phyloP scores from a whole-genome alignment of 2,113 vertebrate genomes.

The Notiomystis cincta region DNA sequence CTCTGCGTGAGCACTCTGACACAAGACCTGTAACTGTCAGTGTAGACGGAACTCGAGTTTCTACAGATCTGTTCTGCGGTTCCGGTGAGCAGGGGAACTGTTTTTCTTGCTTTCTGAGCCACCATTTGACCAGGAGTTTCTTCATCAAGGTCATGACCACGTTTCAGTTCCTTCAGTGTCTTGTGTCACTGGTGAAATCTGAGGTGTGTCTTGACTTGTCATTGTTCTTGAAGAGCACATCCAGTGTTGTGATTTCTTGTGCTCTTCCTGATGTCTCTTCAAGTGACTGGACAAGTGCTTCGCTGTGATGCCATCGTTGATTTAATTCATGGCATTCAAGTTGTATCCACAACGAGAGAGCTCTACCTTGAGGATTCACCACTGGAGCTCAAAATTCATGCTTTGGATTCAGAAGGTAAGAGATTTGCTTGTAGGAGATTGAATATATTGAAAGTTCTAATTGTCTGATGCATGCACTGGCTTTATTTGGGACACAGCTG shows the following conservation, averaged over 20 bases:
- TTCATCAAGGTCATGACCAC: neutral
- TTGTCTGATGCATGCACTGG: neutral
- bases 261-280: neutral
- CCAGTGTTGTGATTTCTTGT: neutral
- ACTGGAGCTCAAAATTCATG: constrained; percentile 86
- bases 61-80: neutral
- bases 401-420: constrained; percentile 93
- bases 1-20: neutral
- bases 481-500: neutral
- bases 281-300: constrained; percentile 90
- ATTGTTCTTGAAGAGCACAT: neutral
- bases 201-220: neutral
- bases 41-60: neutral
- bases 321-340: constrained; percentile 86
- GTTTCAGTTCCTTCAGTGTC: neutral
- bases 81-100: neutral
- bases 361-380: constrained; percentile 95
- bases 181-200: neutral
- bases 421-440: neutral
- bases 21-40: neutral
- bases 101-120: neutral
- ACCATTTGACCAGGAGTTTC: neutral
- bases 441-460: neutral
- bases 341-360: constrained; percentile 93
- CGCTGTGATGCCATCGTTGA: constrained; percentile 95